Percentiles rank a stretch among this genome's conserved stretches.
phyloP scores from a whole-genome alignment of 2,888 invertebrate genomes.

The Caenorhabditis uteleia region DNA sequence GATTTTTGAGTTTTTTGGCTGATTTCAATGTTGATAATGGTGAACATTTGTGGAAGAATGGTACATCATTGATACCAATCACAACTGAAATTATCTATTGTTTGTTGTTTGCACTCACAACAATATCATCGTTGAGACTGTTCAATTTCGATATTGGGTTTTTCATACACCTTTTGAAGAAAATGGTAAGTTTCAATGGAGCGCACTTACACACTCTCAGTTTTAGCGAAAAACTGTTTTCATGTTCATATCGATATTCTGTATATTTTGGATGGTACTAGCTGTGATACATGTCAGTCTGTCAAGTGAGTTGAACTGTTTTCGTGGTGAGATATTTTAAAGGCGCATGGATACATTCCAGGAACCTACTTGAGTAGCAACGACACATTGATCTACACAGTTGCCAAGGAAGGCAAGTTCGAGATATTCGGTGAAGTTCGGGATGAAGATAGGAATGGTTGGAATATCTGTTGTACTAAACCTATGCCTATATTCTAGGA shows the following conservation, averaged over 20 bases:
- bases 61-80: no score
- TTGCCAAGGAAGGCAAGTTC: slow-evolving; percentile 39
- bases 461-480: background rate
- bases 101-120: no score
- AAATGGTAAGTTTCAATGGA: slow-evolving; percentile 15
- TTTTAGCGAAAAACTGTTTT: slow-evolving; percentile 33
- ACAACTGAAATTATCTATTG: no score
- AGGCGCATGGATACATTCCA: slow-evolving; percentile 4
- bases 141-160: slow-evolving; percentile 40
- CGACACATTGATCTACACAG: slow-evolving; percentile 11
- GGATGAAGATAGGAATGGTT: slow-evolving; percentile 24
- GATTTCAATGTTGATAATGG: no score
- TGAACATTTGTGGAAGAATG: no score
- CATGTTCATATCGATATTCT: slow-evolving; percentile 40
- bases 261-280: slow-evolving; percentile 36
- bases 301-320: slow-evolving; percentile 10
- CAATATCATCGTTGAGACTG: no score
- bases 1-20: no score
- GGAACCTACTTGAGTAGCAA: background rate
- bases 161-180: slow-evolving; percentile 32
- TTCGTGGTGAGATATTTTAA: background rate
- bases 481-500: background rate
- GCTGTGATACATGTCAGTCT: slow-evolving; percentile 39
- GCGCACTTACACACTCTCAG: background rate
- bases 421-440: slow-evolving; percentile 47